Conservation (phyloP, 2,888 invertebrate species). For the Sycophila texana region DNA sequence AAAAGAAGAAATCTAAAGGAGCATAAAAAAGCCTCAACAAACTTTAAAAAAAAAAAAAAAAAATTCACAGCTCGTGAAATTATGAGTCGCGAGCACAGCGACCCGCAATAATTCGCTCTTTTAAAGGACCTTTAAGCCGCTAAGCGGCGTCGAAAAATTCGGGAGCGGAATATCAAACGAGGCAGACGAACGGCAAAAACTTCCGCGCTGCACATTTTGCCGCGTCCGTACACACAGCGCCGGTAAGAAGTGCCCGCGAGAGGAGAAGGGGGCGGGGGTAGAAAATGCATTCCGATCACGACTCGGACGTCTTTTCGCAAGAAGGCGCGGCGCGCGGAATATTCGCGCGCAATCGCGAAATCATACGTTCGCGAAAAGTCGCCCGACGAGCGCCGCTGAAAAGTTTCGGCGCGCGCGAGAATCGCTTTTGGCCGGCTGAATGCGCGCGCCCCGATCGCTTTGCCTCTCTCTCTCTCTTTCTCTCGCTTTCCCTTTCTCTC, state of each 20-base stretch:
- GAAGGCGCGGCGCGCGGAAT: conserved; percentile 57
- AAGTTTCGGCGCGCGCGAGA: conserved; percentile 22
- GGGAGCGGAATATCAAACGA: conserved; percentile 43
- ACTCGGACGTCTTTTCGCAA: conserved; percentile 63
- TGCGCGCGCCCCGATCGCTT: background rate
- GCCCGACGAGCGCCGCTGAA: conserved; percentile 11
- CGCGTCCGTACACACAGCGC: background rate
- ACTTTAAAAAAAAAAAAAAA: too few relatives aligned
- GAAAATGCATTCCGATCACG: conserved; percentile 64
- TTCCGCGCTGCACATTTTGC: conserved; percentile 12
- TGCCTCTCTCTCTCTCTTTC: background rate
- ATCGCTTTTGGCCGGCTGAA: conserved; percentile 14
- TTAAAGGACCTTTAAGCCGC: conserved; percentile 40
- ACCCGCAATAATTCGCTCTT: conserved; percentile 9
- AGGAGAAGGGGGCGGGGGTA: conserved; percentile 1
- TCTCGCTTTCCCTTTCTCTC: background rate
- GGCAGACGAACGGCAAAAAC: background rate
- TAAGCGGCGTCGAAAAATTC: conserved; percentile 38
- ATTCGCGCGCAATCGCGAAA: conserved; percentile 62
- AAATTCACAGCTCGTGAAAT: background rate
- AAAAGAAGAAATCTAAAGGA: too few relatives aligned
- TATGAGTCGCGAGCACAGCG: conserved; percentile 1
- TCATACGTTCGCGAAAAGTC: conserved; percentile 60
- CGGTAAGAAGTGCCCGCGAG: background rate
- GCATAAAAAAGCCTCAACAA: too few relatives aligned